phyloP scores from a whole-genome alignment of 2,888 invertebrate species.

The Bibio marci region DNA sequence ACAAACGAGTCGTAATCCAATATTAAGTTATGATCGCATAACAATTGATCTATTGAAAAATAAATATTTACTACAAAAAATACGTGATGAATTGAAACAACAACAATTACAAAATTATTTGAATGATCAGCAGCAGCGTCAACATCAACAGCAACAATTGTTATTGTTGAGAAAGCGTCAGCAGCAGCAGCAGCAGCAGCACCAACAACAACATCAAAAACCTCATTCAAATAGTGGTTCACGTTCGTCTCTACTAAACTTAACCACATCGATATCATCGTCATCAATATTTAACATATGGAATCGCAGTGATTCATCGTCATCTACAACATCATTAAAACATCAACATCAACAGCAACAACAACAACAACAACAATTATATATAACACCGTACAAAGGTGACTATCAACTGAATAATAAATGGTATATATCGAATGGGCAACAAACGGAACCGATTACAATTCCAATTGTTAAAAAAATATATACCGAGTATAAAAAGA shows the following conservation, averaged over 20 bases:
- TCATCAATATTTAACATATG: too few species aligned
- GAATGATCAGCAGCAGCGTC: constrained; percentile 16
- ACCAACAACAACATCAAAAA: neutral
- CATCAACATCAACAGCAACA: constrained; percentile 7
- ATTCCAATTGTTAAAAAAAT: constrained; percentile 14
- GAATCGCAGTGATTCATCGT: constrained; percentile 11
- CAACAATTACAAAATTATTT: constrained; percentile 23
- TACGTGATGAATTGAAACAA: constrained; percentile 23
- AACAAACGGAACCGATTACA: constrained; percentile 9
- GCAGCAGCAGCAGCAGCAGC: neutral
- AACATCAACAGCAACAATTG: too few species aligned
- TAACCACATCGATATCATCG: too few species aligned
- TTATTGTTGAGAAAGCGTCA: neutral
- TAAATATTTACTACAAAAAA: constrained; percentile 45
- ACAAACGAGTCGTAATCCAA: constrained; percentile 8
- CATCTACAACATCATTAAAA: constrained; percentile 16
- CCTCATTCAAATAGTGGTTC: neutral
- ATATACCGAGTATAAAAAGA: constrained; percentile 18
- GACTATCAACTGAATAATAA: too few species aligned
- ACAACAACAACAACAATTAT: constrained; percentile 17
- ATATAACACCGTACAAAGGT: too few species aligned
- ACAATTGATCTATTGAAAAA: constrained; percentile 57
- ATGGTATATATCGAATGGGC: constrained; percentile 14
- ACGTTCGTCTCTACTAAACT: too few species aligned
- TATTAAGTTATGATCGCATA: constrained; percentile 38